Conservation (phyloP, 1,140 invertebrate species). For the Rhagoletis pomonella region DNA sequence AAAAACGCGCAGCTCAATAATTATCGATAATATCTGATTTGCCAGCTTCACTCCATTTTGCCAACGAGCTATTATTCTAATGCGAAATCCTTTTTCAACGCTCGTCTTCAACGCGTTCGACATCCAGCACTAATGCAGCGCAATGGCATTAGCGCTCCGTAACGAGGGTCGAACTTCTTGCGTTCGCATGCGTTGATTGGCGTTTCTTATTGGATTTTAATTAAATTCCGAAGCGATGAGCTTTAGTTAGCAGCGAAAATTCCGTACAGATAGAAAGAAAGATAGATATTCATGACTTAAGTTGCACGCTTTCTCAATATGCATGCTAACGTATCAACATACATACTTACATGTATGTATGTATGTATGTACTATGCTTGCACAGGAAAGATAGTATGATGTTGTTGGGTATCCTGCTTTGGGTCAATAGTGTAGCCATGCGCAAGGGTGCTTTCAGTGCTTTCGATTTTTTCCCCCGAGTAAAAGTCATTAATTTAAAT, state of each 20-base stretch:
- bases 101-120: slow-evolving; percentile 5
- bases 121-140: not conserved
- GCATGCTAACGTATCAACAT: no score
- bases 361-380: not conserved
- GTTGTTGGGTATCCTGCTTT: slow-evolving; percentile 11
- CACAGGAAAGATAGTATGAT: slow-evolving; percentile 15
- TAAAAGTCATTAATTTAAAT: slow-evolving; percentile 53
- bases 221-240: slow-evolving; percentile 41
- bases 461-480: not conserved
- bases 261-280: not conserved
- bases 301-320: slow-evolving; percentile 16
- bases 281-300: slow-evolving; percentile 7
- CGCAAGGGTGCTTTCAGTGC: not conserved
- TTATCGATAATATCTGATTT: slow-evolving; percentile 35
- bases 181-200: slow-evolving; percentile 30
- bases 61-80: not conserved
- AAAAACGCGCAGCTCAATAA: not conserved
- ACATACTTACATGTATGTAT: not conserved
- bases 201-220: slow-evolving; percentile 53
- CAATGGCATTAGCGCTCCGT: not conserved
- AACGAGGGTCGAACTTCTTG: not conserved
- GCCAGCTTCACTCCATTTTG: not conserved
- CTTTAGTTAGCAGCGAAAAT: not conserved
- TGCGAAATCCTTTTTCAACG: slow-evolving; percentile 2
- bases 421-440: slow-evolving; percentile 31